A percentile compares a stretch with the other conserved stretches of the same genome.
phyloP scores from a whole-genome alignment of 2,888 invertebrate species.

The Tuberolachnus salignus region DNA sequence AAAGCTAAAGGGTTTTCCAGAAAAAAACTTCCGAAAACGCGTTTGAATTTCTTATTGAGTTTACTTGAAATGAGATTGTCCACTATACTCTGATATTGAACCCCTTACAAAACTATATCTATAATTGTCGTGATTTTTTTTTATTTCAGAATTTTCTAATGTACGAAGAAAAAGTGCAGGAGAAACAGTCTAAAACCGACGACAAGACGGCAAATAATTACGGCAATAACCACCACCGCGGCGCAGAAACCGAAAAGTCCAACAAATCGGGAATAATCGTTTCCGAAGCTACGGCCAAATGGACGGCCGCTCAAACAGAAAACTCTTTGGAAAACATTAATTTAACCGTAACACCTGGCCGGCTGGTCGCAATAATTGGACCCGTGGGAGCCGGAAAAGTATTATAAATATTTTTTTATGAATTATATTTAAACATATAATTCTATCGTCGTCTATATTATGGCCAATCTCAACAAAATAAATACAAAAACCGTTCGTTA shows the following conservation, averaged over 20 bases:
- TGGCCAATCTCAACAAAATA: too few species aligned
- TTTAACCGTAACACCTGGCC: constrained; percentile 67
- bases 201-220: not conserved
- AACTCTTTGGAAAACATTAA: constrained; percentile 67
- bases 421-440: too few species aligned
- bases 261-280: constrained; percentile 64
- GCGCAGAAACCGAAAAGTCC: not conserved
- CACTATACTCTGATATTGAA: too few species aligned
- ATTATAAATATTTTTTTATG: too few species aligned
- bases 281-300: constrained; percentile 63
- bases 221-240: not conserved
- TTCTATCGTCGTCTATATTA: too few species aligned
- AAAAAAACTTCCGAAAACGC: too few species aligned
- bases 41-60: too few species aligned
- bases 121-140: constrained; percentile 15
- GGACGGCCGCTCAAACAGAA: constrained; percentile 66
- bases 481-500: too few species aligned
- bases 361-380: constrained; percentile 74
- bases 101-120: too few species aligned
- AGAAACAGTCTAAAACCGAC: not conserved
- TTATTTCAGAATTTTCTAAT: constrained; percentile 9
- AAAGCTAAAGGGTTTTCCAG: too few species aligned
- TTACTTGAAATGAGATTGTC: too few species aligned
- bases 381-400: constrained; percentile 79
- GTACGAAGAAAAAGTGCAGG: not conserved